These are phyloP conservation scores for Coregonus sp. DNA, from an alignment of 2,797 vertebrate genomes.

Conservation along the genomic window DNA sequence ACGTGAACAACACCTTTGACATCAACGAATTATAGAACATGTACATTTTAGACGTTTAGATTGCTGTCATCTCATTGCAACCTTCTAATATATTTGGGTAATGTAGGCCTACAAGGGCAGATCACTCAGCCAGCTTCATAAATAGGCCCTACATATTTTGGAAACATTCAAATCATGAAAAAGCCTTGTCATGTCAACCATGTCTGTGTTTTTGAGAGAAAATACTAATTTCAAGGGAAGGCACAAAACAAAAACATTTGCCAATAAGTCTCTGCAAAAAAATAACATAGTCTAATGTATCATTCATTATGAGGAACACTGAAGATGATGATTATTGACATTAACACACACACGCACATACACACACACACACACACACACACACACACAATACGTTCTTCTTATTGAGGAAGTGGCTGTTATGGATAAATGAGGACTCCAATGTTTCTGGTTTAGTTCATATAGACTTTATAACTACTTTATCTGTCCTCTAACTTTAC, in stretches of 20 bases:
- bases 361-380: background rate
- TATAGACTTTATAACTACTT: background rate
- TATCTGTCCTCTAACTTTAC: constrained; percentile 8
- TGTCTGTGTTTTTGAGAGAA: background rate
- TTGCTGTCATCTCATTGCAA: background rate
- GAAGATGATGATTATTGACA: background rate
- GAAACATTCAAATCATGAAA: background rate
- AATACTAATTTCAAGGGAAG: background rate
- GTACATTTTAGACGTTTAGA: background rate
- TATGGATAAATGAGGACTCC: background rate
- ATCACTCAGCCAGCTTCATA: background rate
- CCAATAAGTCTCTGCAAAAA: background rate
- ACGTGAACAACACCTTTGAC: constrained; percentile 16
- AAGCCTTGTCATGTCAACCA: background rate
- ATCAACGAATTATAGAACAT: background rate
- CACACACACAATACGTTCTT: background rate
- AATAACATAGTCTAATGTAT: background rate
- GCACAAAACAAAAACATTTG: background rate
- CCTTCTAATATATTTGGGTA: background rate
- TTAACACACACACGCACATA: background rate
- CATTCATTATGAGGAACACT: background rate
- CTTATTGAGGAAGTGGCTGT: background rate
- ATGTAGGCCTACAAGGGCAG: background rate
- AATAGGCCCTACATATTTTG: background rate
- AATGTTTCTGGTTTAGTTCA: background rate